Evolutionary conservation across 2,797 vertebrate genomes (phyloP), one percentile per base, ranked within the genome.

Genomic region (Pterois miles): DNA sequence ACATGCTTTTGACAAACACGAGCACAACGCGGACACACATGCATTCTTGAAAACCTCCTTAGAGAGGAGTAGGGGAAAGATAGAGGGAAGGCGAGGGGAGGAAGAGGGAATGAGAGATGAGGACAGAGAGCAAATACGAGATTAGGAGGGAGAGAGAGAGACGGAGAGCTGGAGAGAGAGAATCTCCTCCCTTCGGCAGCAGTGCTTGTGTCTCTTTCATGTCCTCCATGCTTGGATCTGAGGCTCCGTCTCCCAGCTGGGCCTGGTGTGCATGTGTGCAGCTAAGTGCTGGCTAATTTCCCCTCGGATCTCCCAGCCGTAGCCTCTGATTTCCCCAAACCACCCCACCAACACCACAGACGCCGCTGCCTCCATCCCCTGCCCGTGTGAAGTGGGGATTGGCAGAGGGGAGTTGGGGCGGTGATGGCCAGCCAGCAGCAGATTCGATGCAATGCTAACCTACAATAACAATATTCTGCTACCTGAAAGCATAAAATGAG

Each of bases 201-300:
- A 78, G 73, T n/a, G 70, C 85, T 90, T 83, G 84, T 83, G 77
- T 78, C 71, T 91, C 92, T 94, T 94, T 95, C 91, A 94, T 94
- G 90, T 95, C 83, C 76, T 88, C 76, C 82, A 72, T 87, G 88
- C 90, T 83, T 86, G 88, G 90, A 92, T 93, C 88, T 89, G 83
- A 88, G 86, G 81, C 90, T 86, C 71, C 70, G 78, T 86, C 91
- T 92, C 91, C 90, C 86, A 90, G 89, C 87, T 81, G 85, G 89
- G 90, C 84, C 90, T 89, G 82, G 84, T 88, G 86, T 79, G 82
- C 92, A 89, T 93, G 88, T 91, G 89, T 90, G 87, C 82, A 89
- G 91, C 86, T 92, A 93, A 94, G 90, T 92, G 88, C 84, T 83
- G 86, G 76, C 90, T 93, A 93, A 93, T 94, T 95, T 94, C 91